Evolutionary conservation across 2,888 invertebrate species (phyloP), one percentile per base, ranked within the genome.

Genomic region (Prosapia bicincta): DNA sequence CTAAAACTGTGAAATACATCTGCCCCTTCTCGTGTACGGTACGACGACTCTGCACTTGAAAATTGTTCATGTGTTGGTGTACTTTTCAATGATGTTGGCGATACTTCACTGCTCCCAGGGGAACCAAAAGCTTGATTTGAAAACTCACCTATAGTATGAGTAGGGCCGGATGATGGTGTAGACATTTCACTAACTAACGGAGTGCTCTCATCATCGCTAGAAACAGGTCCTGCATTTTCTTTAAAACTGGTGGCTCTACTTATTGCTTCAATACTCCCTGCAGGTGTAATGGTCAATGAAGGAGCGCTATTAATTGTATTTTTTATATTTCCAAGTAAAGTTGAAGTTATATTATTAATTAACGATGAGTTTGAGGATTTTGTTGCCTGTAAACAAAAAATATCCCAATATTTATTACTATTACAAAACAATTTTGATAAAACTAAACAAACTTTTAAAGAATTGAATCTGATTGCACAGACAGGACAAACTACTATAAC

Each of bases 171-270:
- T 3, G 70, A 26, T 26, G 76, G 76, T 13, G 76, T 73, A 26
- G 73, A 73, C 66, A 76, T 26, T 38, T 76, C 79, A 65, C 80
- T 80, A 7, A 92, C 90, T 77, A 92, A 86, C 75, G 91, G 91
- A 1, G 92, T 90, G 80, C 89, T 89, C 82, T 92, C 92, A 83
- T 91, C 91, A 82, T 91, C 91, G 83, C 89, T 88, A 2, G 77
- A 71, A 13, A 13, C 38, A 13, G 9, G 9, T 38, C 38, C 38
- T 38, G 38, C 10, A 28, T 28, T 28, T 9, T 28, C 28, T 75
- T 24, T 78, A 38, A 80, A 79, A 28, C 70, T 54, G 66, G 69
- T 79, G 28, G 24, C 67, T 54, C 26, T 26, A 23, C 9, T 24
- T n/a, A 66, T 26, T 10, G 54, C 72, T 72, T 69, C 76, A 26